Conservation (phyloP, 2,797 vertebrate genomes). For the Myioborus melanocephalus region DNA sequence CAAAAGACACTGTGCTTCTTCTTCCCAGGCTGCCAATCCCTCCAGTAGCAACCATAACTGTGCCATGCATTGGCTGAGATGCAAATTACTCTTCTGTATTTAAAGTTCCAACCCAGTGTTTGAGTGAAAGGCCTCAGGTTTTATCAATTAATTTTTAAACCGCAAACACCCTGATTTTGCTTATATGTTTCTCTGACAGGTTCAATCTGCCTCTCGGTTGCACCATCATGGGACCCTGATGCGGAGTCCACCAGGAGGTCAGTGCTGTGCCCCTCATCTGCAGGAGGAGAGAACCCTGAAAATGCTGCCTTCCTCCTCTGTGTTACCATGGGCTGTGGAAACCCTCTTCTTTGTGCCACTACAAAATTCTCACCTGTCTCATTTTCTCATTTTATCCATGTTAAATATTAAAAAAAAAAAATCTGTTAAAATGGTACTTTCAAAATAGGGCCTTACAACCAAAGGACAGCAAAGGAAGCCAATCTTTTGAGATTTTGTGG, state of each 20-base stretch:
- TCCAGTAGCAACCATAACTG: rapidly evolving
- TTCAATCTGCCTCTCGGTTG: conserved; percentile 45
- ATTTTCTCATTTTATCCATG: not conserved
- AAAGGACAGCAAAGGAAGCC: not conserved
- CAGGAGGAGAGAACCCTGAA: not conserved
- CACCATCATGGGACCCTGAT: conserved; percentile 59
- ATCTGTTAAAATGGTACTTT: not conserved
- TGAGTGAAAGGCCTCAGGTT: not conserved
- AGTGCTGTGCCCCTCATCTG: not conserved
- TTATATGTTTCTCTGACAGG: conserved; percentile 63
- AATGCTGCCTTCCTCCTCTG: not conserved
- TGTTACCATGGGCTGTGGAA: not conserved
- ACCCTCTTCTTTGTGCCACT: not conserved
- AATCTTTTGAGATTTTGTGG: not conserved
- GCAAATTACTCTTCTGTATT: not conserved
- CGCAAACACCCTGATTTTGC: not conserved
- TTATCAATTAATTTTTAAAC: not conserved
- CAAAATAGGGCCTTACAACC: not conserved
- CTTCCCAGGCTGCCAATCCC: not conserved
- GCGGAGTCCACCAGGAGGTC: conserved; percentile 66
- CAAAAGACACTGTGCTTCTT: not conserved
- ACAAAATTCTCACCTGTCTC: not conserved
- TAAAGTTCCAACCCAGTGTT: not conserved
- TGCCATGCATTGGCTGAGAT: not conserved
- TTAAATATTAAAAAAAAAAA: not conserved